Percentiles rank a stretch among this genome's conserved stretches.
Evolutionary conservation across 2,888 invertebrate genomes (phyloP).

Genomic region (Pterobdella sp.): DNA sequence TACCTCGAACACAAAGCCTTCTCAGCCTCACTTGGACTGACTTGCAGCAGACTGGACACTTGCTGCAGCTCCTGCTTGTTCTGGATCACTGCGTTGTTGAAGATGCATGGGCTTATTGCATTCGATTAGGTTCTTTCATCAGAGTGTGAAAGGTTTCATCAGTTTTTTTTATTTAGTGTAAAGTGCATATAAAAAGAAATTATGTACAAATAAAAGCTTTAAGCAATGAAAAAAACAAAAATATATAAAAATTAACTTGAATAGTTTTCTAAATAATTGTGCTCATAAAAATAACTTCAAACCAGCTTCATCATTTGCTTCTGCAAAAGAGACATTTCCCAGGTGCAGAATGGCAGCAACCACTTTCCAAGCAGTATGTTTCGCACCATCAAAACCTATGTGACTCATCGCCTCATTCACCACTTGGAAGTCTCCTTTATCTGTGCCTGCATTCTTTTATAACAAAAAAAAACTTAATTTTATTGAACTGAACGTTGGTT

Average conservation of each 20-base stretch:
- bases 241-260: too few species aligned
- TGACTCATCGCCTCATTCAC: constrained; percentile 78
- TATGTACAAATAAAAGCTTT: too few species aligned
- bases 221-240: too few species aligned
- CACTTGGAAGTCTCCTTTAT: constrained; percentile 71
- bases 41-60: constrained; percentile 60
- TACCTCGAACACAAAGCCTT: constrained; percentile 69
- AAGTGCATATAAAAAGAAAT: too few species aligned
- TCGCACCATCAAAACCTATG: constrained; percentile 71
- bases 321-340: constrained; percentile 60
- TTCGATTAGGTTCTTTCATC: too few species aligned
- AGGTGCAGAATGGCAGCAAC: constrained; percentile 82
- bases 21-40: constrained; percentile 62
- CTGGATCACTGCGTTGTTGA: constrained; percentile 45
- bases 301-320: constrained; percentile 52
- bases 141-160: too few species aligned
- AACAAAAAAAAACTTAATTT: too few species aligned
- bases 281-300: too few species aligned
- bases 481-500: too few species aligned
- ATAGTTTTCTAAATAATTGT: too few species aligned
- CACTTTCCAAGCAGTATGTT: constrained; percentile 79
- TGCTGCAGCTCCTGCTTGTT: constrained; percentile 56
- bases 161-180: too few species aligned
- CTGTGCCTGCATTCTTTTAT: constrained; percentile 59
- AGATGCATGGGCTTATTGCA: too few species aligned